A percentile compares a stretch with the other conserved stretches of the same genome.
phyloP scores from a whole-genome alignment of 2,113 vertebrate species.

The Megaptera novaeangliae region DNA sequence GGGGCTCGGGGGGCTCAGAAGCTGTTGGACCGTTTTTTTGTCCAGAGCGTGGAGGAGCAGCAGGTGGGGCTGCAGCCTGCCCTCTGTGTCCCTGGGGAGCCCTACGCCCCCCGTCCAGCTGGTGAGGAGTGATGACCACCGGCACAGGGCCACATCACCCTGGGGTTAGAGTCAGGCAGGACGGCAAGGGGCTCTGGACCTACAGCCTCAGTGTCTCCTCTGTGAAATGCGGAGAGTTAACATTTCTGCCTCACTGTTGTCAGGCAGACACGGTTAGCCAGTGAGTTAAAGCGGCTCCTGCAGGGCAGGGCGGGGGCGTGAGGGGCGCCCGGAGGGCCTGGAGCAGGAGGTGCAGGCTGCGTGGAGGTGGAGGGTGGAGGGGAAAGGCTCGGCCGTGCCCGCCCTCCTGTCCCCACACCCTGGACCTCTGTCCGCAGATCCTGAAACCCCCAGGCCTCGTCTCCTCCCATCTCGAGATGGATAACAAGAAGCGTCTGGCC shows the following conservation, averaged over 20 bases:
- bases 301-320: background rate
- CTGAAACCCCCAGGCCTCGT: background rate
- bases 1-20: background rate
- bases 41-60: background rate
- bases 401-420: background rate
- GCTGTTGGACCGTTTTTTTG: no score
- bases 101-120: background rate
- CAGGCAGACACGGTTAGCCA: background rate
- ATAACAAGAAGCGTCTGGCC: constrained; percentile 92
- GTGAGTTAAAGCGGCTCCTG: background rate
- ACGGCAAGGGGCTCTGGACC: no score
- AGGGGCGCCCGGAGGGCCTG: background rate
- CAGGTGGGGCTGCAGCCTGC: background rate
- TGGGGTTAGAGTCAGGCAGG: background rate
- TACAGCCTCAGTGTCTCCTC: background rate
- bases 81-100: background rate
- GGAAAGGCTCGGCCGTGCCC: background rate
- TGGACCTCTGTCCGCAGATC: background rate
- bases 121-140: background rate
- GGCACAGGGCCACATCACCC: background rate
- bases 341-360: background rate
- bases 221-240: background rate
- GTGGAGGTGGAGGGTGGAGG: background rate
- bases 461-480: constrained; percentile 78
- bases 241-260: background rate